Base-by-base conservation (phyloP, 2,888 invertebrate genomes). In the Ectemnius lituratus region DNA sequence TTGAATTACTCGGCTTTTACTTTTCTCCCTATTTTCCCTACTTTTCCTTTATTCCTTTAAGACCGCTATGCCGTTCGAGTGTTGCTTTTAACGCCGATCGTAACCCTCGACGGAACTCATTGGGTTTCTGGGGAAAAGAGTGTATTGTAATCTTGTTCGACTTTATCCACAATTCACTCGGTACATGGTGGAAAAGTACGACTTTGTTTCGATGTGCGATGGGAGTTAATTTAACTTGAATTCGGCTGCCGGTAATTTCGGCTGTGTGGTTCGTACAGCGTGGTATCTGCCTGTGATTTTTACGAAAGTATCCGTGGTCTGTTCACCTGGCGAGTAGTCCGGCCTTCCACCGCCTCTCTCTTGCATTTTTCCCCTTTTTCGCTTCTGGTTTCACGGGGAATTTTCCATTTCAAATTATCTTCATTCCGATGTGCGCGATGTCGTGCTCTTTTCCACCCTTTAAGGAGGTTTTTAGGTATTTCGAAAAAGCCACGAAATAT, bases 1-100 rank as follows among this genome's bases (percentile, higher is more conserved):
- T 84, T 82, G 77, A 77, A 86, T 84, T 82, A 85, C 80, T 69
- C 69, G 56, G 61, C 61, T 72, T 20, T 20, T 20, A 20, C 20
- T 20, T 20, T 20, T 20, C 20, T 20, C 20, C 73, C 67, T 69
- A 70, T 64, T 72, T 70, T 57, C 60, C 66, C 57, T 64, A 56
- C 20, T 37, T 62, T 59, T 68, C 52, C 14, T 28, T 59, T 28
- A 49, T 64, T n/a, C 45, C 37, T 23, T 45, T 45, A 58, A 57
- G 57, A 20, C 20, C 20, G 20, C 57, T 47, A 52, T 18, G 47
- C 23, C 28, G 6, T 18, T 46, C 11, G 13, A 46, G 14, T 63
- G 13, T 59, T 23, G 20, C 62, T 60, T 20, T 64, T 58, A 20
- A 2, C 49, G 23, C 20, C 37, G 37, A 37, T 37, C 37, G 4